Percentiles rank a stretch among this genome's conserved stretches.
phyloP scores from a whole-genome alignment of 2,888 invertebrate species.

The Mechanitis messenoides region DNA sequence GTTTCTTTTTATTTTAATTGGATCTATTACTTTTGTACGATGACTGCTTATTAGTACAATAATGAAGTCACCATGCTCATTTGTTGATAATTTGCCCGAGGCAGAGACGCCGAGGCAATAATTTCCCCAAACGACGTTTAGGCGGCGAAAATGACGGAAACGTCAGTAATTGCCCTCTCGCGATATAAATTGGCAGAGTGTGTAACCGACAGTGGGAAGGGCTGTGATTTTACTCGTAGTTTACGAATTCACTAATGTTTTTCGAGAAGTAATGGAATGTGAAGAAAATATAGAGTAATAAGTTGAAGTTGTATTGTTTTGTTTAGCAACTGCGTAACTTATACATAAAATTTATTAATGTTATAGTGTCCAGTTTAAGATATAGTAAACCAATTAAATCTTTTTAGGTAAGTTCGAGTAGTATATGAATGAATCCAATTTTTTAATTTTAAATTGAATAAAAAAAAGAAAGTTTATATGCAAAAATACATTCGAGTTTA shows the following conservation, averaged over 20 bases:
- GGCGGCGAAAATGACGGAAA: constrained; percentile 58
- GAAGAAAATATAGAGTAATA: too few species aligned
- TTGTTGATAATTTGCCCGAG: constrained; percentile 43
- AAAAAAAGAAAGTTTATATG: not conserved
- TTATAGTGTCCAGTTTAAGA: too few species aligned
- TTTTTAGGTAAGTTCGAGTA: too few species aligned
- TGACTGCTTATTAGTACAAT: constrained; percentile 22
- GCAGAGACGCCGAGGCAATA: constrained; percentile 47
- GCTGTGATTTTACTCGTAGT: constrained; percentile 36
- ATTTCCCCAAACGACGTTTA: constrained; percentile 66
- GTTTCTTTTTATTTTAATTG: too few species aligned
- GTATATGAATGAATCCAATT: too few species aligned
- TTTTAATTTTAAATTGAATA: not conserved
- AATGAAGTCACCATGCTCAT: constrained; percentile 22
- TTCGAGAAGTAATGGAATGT: too few species aligned
- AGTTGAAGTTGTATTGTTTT: not conserved
- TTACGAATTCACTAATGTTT: constrained; percentile 8
- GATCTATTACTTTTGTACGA: constrained; percentile 32
- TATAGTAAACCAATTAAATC: too few species aligned
- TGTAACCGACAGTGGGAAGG: constrained; percentile 60
- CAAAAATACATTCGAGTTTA: not conserved
- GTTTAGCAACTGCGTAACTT: too few species aligned
- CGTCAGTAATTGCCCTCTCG: constrained; percentile 65
- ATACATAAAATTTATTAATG: too few species aligned
- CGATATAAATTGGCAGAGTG: constrained; percentile 69